Conservation (phyloP, 2,888 invertebrate genomes). For the Parthenolecanium corni region DNA sequence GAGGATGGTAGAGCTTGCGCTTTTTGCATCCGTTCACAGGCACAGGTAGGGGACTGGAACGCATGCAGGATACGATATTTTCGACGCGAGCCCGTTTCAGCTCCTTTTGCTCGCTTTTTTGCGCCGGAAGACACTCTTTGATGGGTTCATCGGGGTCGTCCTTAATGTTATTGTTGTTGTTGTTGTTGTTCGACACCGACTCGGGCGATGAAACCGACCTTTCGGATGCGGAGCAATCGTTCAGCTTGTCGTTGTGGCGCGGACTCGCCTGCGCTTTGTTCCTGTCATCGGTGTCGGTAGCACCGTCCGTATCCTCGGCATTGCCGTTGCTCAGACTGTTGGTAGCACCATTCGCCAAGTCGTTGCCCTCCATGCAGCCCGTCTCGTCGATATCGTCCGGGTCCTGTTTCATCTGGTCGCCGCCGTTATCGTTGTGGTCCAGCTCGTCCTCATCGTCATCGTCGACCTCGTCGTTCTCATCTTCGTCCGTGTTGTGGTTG, state of each 20-base stretch:
- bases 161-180: slow-evolving; percentile 18
- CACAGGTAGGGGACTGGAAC: slow-evolving; percentile 61
- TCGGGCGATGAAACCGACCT: slow-evolving; percentile 13
- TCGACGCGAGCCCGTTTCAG: slow-evolving; percentile 88
- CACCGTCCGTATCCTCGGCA: slow-evolving; percentile 19
- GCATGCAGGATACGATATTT: slow-evolving; percentile 88
- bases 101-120: slow-evolving; percentile 40
- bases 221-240: slow-evolving; percentile 19
- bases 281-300: neutral
- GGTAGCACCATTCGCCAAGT: neutral
- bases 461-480: neutral
- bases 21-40: slow-evolving; percentile 88
- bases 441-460: neutral
- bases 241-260: slow-evolving; percentile 7
- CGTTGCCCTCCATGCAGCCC: neutral
- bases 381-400: neutral
- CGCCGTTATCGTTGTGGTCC: neutral
- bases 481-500: slow-evolving; percentile 20
- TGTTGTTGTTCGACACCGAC: slow-evolving; percentile 3
- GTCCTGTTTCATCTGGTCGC: neutral
- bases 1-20: slow-evolving; percentile 88
- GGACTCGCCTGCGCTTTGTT: neutral
- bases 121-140: neutral
- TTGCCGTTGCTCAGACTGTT: slow-evolving; percentile 6
- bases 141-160: slow-evolving; percentile 27